These are phyloP conservation scores for Ganaspis brasiliensis DNA, from an alignment of 2,888 invertebrate species.

Conservation along the genomic window DNA sequence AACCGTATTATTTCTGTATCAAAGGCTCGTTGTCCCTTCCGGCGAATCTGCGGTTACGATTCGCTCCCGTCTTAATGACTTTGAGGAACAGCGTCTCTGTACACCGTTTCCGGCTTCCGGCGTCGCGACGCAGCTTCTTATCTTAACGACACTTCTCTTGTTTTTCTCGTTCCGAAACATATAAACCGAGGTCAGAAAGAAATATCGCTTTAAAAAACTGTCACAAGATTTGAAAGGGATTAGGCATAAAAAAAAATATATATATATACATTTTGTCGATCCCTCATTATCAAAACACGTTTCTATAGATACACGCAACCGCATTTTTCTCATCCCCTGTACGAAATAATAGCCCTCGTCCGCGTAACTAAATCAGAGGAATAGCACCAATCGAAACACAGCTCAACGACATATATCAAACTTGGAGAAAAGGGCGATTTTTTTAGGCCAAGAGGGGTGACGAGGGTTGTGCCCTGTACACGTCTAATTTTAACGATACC, in stretches of 20 bases:
- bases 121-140: slow-evolving; percentile 64
- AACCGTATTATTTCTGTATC: slow-evolving; percentile 10
- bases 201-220: slow-evolving; percentile 43
- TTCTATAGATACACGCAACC: slow-evolving; percentile 55
- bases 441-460: slow-evolving; percentile 59
- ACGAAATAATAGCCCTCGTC: slow-evolving; percentile 61
- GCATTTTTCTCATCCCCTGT: slow-evolving; percentile 51
- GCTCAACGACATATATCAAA: slow-evolving; percentile 52
- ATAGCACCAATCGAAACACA: slow-evolving; percentile 66
- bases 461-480: slow-evolving; percentile 65
- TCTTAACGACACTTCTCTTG: slow-evolving; percentile 68
- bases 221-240: too few relatives aligned
- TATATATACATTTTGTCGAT: too few relatives aligned
- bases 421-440: slow-evolving; percentile 63
- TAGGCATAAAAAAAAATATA: too few relatives aligned
- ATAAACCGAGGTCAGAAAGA: slow-evolving; percentile 61
- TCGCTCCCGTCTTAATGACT: slow-evolving; percentile 64
- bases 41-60: slow-evolving; percentile 17
- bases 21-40: slow-evolving; percentile 20
- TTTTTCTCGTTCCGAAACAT: slow-evolving; percentile 75
- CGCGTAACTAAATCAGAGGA: slow-evolving; percentile 57
- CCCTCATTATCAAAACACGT: too few relatives aligned
- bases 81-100: slow-evolving; percentile 54
- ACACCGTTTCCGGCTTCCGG: slow-evolving; percentile 58
- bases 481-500: slow-evolving; percentile 79